Evolutionary conservation across 1,140 invertebrate species (phyloP), one percentile per base, ranked within the genome.

Genomic region (Brachionus plicatilis): DNA sequence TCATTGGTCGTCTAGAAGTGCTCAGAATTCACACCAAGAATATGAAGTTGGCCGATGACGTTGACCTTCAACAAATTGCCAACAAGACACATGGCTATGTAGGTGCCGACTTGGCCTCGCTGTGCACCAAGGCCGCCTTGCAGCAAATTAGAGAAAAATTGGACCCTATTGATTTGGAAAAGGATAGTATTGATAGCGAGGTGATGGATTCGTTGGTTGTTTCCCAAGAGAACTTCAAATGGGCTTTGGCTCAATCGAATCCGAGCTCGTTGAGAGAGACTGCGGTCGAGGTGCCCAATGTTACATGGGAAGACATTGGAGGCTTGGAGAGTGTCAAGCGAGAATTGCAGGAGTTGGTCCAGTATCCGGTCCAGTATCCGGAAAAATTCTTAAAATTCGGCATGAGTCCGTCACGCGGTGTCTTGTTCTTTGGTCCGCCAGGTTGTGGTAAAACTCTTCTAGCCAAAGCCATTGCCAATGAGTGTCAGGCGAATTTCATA

Each of bases 301-400:
- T 98, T 84, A 93, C 95, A 27, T 99, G 97, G 97, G 93, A 94
- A 24, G 97, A 99, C 90, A 96, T 99, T 89, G 97, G 97, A 86
- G 97, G 97, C 85, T 90, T 99, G 86, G 94, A 97, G 88, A 95
- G 93, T 90, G 97, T 99, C 41, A 99, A 99, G 90, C 93, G 94
- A 87, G 97, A 99, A 91, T 91, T 99, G 84, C 97, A 99, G 90
- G 96, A 98, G 91, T 91, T 99, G 88, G 96, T 99, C 66, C 86
- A 98, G 92, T 99, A 99, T 90, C 98, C 98, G 29, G 98, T 99
- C 33, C 97, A 99, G 90, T 96, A 99, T 92, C 98, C 98, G 8
- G 98, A 99, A 89, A 99, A 99, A 91, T 99, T 99, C 92, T 92
- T 99, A 86, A 99, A 99, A 92, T 99, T 99, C 89, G 98, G 98